Evolutionary conservation across 2,113 vertebrate species (phyloP), one percentile per base, ranked within the genome.

Genomic region (Callaeas wilsoni): DNA sequence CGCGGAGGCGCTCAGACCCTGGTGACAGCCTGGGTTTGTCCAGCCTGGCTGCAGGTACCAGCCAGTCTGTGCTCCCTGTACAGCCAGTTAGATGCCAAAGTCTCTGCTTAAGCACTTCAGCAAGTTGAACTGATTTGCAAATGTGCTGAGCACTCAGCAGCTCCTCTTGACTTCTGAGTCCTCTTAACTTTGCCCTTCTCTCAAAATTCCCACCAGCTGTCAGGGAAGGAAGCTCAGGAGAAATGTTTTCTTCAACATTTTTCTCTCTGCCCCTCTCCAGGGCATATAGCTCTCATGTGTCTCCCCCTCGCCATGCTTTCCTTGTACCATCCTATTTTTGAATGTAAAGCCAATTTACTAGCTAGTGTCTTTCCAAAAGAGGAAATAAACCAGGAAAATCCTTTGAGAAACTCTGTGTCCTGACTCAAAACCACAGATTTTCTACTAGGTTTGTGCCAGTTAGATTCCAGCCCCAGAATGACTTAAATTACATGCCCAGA

Each of bases 101-200:
- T 5, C 52, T 50, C 60, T 49, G 2, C 44, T 84, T 3, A 60
- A 90, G 73, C 76, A 68, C 69, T 56, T 64, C 20, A 47, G 73
- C 41, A 56, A 93, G 64, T 35, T 29, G 85, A 94, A 44, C 47
- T 53, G 70, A 80, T 79, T 76, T n/a, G 16, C 82, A 76, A 73
- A 84, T 13, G 50, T 25, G 50, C 89, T 46, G 77, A 73, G 81
- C 16, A 7, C 77, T 84, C 70, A 73, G 78, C 84, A 90, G 67
- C 84, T 75, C 41, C 81, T 91, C 65, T 59, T 81, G 77, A 80
- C 79, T 91, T 68, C 60, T 70, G 39, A 86, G 80, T 77, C 73
- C 93, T 94, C 76, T 77, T 77, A 83, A 92, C 64, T 94, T 92
- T 71, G 85, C 76, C 63, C 76, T 95, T 90, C 55, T 77, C 77